phyloP scores from a whole-genome alignment of 2,888 invertebrate species.

The Nudaria mundana region DNA sequence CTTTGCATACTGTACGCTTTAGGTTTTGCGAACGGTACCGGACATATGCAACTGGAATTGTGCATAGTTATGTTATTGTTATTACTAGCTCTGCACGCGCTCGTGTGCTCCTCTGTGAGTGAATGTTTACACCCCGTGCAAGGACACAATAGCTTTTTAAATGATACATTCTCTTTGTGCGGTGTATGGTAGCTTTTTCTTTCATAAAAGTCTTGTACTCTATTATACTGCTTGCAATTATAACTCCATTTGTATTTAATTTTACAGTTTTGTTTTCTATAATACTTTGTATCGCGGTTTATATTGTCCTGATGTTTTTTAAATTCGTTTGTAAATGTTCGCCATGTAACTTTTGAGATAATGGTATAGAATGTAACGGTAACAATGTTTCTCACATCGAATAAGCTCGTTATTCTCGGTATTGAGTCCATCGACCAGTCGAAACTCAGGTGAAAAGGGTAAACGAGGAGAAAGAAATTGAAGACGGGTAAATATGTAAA shows the following conservation, averaged over 20 bases:
- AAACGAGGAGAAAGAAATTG: constrained; percentile 93
- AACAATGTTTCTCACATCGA: constrained; percentile 90
- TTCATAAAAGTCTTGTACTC: constrained; percentile 65
- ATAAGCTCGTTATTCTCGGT: constrained; percentile 88
- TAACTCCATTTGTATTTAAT: constrained; percentile 70
- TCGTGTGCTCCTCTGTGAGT: constrained; percentile 85
- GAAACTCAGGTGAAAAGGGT: constrained; percentile 94
- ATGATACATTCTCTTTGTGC: constrained; percentile 61
- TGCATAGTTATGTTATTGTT: constrained; percentile 85
- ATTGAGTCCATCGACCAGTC: constrained; percentile 99
- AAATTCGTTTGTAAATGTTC: constrained; percentile 60
- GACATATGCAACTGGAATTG: constrained; percentile 73
- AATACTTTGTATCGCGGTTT: constrained; percentile 58
- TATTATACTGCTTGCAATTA: constrained; percentile 63
- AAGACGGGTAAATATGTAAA: constrained; percentile 95
- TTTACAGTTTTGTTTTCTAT: constrained; percentile 67
- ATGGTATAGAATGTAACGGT: constrained; percentile 88
- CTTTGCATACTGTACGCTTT: constrained; percentile 51
- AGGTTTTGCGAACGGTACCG: constrained; percentile 48
- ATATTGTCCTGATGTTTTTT: constrained; percentile 57
- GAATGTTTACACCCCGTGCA: constrained; percentile 87
- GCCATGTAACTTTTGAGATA: constrained; percentile 67
- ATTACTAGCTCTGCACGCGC: constrained; percentile 85
- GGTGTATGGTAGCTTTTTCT: constrained; percentile 63
- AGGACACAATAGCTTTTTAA: constrained; percentile 69